Conservation (phyloP, 1,140 invertebrate genomes). For the Heterodera schachtii region DNA sequence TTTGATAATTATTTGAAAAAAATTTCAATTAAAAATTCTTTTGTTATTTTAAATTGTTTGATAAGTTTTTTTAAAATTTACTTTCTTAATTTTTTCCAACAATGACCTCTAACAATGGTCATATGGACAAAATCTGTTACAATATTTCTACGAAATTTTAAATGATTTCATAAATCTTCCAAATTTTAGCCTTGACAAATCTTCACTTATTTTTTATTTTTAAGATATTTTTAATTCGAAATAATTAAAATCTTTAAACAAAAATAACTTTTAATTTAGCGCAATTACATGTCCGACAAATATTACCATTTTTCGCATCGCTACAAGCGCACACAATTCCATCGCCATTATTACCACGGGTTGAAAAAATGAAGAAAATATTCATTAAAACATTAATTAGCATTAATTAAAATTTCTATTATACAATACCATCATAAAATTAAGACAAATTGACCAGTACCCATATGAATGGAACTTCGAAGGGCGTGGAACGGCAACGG, state of each 20-base stretch:
- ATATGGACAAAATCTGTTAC: too few species aligned
- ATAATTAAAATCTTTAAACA: neutral
- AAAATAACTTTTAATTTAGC: neutral
- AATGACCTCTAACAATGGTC: too few species aligned
- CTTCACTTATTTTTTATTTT: neutral
- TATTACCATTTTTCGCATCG: constrained; percentile 27
- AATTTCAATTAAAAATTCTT: neutral
- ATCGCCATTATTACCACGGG: constrained; percentile 30
- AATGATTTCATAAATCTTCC: too few species aligned
- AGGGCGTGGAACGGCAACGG: constrained; percentile 5
- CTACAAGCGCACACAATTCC: constrained; percentile 30
- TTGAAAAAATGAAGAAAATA: neutral
- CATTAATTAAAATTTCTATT: neutral
- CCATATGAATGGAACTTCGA: constrained; percentile 27
- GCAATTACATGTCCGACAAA: constrained; percentile 24
- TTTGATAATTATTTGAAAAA: neutral
- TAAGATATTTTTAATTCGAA: neutral
- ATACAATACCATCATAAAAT: neutral
- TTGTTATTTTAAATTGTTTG: neutral
- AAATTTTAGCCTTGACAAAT: too few species aligned
- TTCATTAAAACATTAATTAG: neutral
- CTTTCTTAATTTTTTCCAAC: too few species aligned
- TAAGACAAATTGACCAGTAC: constrained; percentile 25
- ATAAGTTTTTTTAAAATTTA: neutral
- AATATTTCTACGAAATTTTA: too few species aligned